Base-by-base conservation (phyloP, 37 sponge, comb jelly and placozoan species). In the Bolinopsis microptera region DNA sequence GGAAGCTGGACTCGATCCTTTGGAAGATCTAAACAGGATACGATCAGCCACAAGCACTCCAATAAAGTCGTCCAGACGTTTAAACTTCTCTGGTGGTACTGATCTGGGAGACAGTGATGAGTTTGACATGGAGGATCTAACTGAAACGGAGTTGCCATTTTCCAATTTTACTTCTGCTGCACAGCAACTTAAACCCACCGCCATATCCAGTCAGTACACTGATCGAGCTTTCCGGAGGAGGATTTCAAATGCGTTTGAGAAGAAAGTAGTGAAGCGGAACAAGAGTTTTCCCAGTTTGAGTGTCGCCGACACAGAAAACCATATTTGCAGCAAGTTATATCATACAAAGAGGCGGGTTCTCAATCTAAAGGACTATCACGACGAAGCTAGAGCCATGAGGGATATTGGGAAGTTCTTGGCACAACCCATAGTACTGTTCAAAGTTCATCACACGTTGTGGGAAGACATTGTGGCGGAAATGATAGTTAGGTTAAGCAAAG, bases 381-480 rank as follows among this genome's bases (percentile, higher is more conserved):
- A 93, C 32, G 93, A 93, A 69, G 93, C 75, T 8, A 69, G 93
- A 24, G 93, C 93, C 8, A 93, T 72, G 76, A 93, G 72, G 27
- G 93, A 93, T 69, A 93, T 93, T 38, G 67, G 67, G 39, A 93
- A 93, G 76, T 93, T 93, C 27, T 35, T 93, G 3, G 76, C 68
- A 5, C 75, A 93, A 8, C 75, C 93, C 8, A 28, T 72, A 0
- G 76, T 93, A 72, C 72, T 93, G 39, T 93, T 93, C 39, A 72
- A 93, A n/a, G 76, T 93, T 31, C 75, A 69, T 31, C 93, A 93
- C 72, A 93, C 93, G 16, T 38, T 74, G 38, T 93, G 72, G 76
- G 93, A 93, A 28, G 76, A 72, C 41, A 93, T 93, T 72, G 93
- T 93, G 2, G 93, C 69, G 39, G 76, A 93, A 28, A 93, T 93